Conservation (phyloP, 2,797 vertebrate species). For the Hypotaenidia okinawae region DNA sequence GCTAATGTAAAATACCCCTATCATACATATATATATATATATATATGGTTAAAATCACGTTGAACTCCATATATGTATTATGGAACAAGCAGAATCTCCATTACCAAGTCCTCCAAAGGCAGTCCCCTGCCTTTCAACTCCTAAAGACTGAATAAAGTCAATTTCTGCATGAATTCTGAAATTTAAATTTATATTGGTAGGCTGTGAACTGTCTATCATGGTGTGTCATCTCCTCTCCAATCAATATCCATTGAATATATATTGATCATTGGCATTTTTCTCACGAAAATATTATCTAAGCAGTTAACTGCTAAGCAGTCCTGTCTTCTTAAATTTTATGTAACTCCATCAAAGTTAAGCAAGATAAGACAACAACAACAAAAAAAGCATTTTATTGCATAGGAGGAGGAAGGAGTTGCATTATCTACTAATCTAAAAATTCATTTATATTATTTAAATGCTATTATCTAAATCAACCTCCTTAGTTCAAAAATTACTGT, state of each 20-base stretch:
- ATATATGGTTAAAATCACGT: background rate
- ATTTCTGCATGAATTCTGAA: background rate
- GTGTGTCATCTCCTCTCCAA: rapidly evolving
- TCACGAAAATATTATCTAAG: background rate
- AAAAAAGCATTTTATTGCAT: background rate
- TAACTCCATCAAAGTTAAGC: background rate
- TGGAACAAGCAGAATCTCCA: background rate
- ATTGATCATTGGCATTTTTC: background rate
- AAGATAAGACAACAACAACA: background rate
- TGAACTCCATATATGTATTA: background rate
- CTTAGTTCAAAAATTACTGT: background rate
- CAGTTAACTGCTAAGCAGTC: background rate
- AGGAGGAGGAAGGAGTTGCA: background rate
- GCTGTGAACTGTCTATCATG: background rate
- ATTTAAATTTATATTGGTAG: background rate
- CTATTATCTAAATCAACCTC: background rate
- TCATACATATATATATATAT: background rate
- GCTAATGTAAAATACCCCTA: background rate
- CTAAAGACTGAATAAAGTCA: background rate
- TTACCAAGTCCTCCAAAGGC: background rate
- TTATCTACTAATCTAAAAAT: background rate
- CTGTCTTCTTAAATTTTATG: background rate
- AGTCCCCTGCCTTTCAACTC: background rate
- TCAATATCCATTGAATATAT: background rate
- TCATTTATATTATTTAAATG: background rate